A percentile compares a stretch with the other conserved stretches of the same genome.
Conservation (phyloP, 2,797 vertebrate genomes). For the Prunella strophiata region DNA sequence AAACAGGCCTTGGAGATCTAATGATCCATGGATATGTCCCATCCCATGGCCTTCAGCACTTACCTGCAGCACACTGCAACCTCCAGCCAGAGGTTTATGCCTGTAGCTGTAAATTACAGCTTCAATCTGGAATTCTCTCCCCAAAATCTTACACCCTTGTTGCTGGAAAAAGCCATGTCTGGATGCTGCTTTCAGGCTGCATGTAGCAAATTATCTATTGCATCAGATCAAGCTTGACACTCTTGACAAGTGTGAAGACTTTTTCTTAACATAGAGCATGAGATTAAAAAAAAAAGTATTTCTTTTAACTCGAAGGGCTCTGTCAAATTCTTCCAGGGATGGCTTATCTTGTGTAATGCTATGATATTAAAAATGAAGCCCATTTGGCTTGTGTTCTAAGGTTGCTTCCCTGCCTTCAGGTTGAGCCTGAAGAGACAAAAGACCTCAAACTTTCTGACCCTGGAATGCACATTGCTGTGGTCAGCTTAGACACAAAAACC, state of each 20-base stretch:
- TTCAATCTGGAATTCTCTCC: background rate
- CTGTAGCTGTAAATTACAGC: background rate
- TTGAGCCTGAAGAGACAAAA: background rate
- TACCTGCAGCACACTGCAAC: fast-evolving
- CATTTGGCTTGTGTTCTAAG: background rate
- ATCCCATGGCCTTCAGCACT: fast-evolving
- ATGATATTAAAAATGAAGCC: background rate
- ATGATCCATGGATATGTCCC: fast-evolving
- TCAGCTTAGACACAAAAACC: background rate
- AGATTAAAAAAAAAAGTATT: fast-evolving
- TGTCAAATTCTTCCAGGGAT: background rate
- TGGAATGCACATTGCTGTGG: background rate
- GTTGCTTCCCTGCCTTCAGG: background rate
- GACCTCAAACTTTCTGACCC: background rate
- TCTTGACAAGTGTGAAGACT: background rate
- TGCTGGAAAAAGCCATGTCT: background rate
- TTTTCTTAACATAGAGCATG: background rate
- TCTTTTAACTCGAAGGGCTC: background rate
- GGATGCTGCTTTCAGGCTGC: background rate
- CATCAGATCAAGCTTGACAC: background rate
- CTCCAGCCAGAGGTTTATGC: background rate
- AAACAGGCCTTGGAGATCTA: background rate
- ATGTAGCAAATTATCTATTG: background rate
- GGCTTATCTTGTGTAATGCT: background rate
- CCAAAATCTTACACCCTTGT: fast-evolving